Evolutionary conservation across 2,113 vertebrate genomes (phyloP).

Genomic region (Girardinichthys multiradiatus): DNA sequence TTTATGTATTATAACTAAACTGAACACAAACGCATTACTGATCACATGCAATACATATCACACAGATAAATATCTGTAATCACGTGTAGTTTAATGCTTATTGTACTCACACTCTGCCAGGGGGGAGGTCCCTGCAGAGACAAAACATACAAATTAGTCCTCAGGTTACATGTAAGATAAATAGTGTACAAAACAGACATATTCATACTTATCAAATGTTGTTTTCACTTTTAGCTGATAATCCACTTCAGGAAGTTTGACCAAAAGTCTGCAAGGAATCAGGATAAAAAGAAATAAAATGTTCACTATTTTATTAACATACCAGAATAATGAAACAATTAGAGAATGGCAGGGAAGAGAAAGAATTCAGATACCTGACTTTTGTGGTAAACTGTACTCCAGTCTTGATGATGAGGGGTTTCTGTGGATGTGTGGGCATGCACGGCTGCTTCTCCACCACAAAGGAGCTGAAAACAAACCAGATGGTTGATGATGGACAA

Average conservation of each 20-base stretch:
- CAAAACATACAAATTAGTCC: conserved; percentile 49
- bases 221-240: conserved; percentile 97
- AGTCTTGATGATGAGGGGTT: conserved; percentile 95
- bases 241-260: conserved; percentile 95
- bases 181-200: no score
- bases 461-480: conserved; percentile 85
- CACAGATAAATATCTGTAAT: no score
- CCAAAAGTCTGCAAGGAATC: conserved; percentile 85
- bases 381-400: conserved; percentile 97
- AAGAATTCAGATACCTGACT: conserved; percentile 84
- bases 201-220: conserved; percentile 92
- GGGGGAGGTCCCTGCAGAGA: conserved; percentile 89
- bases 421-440: conserved; percentile 96
- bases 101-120: conserved; percentile 88
- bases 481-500: background rate
- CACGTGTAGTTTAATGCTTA: no score
- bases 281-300: background rate
- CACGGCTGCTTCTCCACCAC: conserved; percentile 97
- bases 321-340: background rate
- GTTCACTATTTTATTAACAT: no score
- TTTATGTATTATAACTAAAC: no score
- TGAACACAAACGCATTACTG: no score
- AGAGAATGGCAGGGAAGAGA: background rate
- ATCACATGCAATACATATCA: no score
- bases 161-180: background rate